Base-by-base conservation (phyloP, 2,113 vertebrate genomes). In the Indicator maculatus region DNA sequence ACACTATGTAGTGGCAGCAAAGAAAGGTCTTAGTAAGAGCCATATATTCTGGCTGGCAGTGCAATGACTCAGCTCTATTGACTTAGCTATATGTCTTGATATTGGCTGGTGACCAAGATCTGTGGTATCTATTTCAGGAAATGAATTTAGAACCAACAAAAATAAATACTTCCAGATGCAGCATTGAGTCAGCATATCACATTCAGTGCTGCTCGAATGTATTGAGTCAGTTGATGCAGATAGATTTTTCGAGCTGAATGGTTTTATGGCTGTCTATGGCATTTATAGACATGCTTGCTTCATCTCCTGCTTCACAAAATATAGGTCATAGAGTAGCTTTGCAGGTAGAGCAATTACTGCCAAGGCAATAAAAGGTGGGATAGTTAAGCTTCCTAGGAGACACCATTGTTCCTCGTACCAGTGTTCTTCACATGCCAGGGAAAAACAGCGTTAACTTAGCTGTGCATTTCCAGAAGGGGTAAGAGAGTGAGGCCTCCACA, bases 151-250 rank as follows among this genome's bases (percentile, higher is more conserved):
- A 93, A 93, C 41, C 81, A 88, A 95, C 83, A 89, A 85, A 95
- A 95, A 90, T 84, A 96, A 97, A 92, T 86, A 89, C 92, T 95
- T 95, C 94, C 95, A 97, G 97, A 97, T 97, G 96, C 89, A 91
- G 96, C 94, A 96, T 67, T 76, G 97, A 98, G 96, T 98, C 97
- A 98, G 96, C 95, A 74, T 86, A 93, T 93, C 69, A 19, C 91
- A 94, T 97, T 97, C 97, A 94, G 71, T 16, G 55, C 70, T 81
- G 66, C 83, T 88, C 78, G 61, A 45, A 86, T 74, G 44, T 86
- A 93, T 81, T 91, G 87, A 95, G 61, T 91, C 89, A 89, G 79
- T 93, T 63, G 47, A 52, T 96, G 79, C 96, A 95, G 91, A 96
- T 94, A 96, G 84, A 95, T 95, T 97, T 97, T 96, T 79, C 7